Evolutionary conservation across 2,797 vertebrate genomes (phyloP).

Genomic region (Poecilia wingei): DNA sequence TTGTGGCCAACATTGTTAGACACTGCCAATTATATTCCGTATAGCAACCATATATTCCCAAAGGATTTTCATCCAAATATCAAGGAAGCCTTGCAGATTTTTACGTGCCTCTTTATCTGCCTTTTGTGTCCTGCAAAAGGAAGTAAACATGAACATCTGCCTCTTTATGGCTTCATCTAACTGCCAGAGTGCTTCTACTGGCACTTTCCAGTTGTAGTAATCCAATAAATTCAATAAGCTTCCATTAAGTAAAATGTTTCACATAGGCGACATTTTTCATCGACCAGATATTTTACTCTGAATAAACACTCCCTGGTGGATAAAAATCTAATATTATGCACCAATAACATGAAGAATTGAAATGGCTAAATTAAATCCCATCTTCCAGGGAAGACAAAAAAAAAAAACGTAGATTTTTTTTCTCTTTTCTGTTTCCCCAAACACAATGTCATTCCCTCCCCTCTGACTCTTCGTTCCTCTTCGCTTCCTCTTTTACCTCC

Average conservation of each 20-base stretch:
- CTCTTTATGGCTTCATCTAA: background rate
- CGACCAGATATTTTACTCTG: background rate
- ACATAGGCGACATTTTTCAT: background rate
- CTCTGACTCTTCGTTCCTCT: constrained; percentile 17
- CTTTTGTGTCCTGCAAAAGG: background rate
- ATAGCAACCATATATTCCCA: background rate
- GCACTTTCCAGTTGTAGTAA: background rate
- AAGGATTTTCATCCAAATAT: background rate
- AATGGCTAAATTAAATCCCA: constrained; percentile 11
- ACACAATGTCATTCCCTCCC: constrained; percentile 9
- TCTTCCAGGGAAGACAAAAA: constrained; percentile 26
- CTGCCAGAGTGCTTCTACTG: background rate
- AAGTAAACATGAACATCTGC: background rate
- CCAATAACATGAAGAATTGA: background rate
- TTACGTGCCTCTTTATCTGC: background rate
- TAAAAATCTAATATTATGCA: background rate
- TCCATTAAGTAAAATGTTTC: background rate
- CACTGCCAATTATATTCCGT: background rate
- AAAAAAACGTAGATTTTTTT: constrained; percentile 32
- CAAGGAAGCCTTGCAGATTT: background rate
- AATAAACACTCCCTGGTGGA: background rate
- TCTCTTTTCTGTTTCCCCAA: constrained; percentile 8
- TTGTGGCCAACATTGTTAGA: background rate
- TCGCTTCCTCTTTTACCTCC: constrained; percentile 29
- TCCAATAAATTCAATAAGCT: background rate